Conservation (phyloP, 2,888 invertebrate species). For the Zhuqinia jingwanae region DNA sequence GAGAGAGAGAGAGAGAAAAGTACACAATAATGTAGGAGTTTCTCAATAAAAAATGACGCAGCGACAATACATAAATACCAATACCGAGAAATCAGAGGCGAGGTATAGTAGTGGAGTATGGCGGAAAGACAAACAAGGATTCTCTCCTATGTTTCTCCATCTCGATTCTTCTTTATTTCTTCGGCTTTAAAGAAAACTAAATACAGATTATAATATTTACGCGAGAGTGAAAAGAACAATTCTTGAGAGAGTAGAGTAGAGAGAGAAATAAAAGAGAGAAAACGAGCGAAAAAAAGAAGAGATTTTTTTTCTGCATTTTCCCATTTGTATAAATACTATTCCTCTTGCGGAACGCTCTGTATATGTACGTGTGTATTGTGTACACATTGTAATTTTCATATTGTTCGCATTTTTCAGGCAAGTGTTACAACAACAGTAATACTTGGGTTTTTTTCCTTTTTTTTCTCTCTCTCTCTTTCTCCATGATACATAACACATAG, state of each 20-base stretch:
- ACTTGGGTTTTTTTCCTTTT: constrained; percentile 45
- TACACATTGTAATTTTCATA: too few species aligned
- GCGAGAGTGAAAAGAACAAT: constrained; percentile 60
- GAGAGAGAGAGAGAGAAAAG: too few species aligned
- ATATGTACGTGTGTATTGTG: constrained; percentile 11
- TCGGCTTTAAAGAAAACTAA: constrained; percentile 34
- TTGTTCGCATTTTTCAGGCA: constrained; percentile 24
- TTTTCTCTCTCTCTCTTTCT: too few species aligned
- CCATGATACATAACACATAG: constrained; percentile 31
- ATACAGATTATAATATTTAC: constrained; percentile 64
- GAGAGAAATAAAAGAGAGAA: constrained; percentile 22
- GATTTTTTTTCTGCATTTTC: constrained; percentile 44
- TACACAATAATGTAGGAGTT: not conserved
- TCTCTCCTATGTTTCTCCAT: not conserved
- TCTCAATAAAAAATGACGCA: constrained; percentile 58
- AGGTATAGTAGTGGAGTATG: too few species aligned
- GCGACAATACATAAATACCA: constrained; percentile 48
- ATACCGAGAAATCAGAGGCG: constrained; percentile 7
- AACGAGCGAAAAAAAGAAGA: constrained; percentile 54
- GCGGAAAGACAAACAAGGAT: not conserved
- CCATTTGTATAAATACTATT: constrained; percentile 26
- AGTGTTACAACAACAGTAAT: constrained; percentile 46
- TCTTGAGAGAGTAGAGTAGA: constrained; percentile 40
- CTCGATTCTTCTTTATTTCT: constrained; percentile 44
- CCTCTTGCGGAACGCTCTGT: not conserved